Base-by-base conservation (phyloP, 2,888 invertebrate species). In the Coecobrya sp. region DNA sequence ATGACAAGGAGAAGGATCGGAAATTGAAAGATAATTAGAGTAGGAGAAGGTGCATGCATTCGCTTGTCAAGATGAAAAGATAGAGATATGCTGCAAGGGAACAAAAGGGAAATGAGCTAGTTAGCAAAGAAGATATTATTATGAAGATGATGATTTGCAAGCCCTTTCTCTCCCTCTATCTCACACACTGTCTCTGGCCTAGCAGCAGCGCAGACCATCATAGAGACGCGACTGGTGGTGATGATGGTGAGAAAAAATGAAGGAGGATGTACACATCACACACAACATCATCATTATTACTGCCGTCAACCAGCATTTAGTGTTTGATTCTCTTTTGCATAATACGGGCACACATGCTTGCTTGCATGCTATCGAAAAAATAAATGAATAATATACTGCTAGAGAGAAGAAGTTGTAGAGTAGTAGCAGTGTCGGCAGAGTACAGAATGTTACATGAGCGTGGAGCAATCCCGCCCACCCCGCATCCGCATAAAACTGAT, bases 11-110 rank as follows among this genome's bases (percentile, higher is more conserved):
- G 79, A 65, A 91, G 81, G 49, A 85, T 70, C 70, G 79, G 90
- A 91, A 91, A 91, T 76, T 85, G 90, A 91, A 91, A 91, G 76
- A 91, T 91, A 91, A 91, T 89, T 89, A 89, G 84, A 82, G 73
- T 81, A 79, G 55, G 59, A 87, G 79, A 87, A 45, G 86, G 55
- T 22, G 68, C 25, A 65, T 27, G 68, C 79, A 79, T 49, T 76
- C 22, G 68, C 65, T 79, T 88, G 88, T 84, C 89, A 89, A 84
- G 85, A 84, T 85, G 59, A 85, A 13, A 55, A 89, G 84, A 89
- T 85, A 85, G 59, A 73, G 59, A 42, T 73, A 45, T 59, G 62
- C 27, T 85, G 68, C 22, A 49, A 16, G 45, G 22, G 85, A 85
- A 84, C 59, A 84, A 86, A 73, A 84, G 81, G 86, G 86, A 86